Conservation (phyloP, 2,113 vertebrate genomes). For the Andinoacara biseriatus region DNA sequence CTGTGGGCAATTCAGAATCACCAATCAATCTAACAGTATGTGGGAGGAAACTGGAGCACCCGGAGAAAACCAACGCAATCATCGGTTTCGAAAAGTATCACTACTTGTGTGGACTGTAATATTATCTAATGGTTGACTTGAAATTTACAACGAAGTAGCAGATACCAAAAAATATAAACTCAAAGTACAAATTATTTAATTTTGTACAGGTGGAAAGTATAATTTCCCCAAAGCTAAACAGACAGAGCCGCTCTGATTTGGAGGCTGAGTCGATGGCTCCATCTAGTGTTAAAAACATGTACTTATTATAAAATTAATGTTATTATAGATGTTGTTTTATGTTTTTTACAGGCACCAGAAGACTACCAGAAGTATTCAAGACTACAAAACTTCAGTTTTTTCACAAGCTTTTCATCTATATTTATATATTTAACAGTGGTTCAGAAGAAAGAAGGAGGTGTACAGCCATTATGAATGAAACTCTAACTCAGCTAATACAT, state of each 20-base stretch:
- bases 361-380: background rate
- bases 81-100: too few relatives aligned
- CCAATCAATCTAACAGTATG: too few relatives aligned
- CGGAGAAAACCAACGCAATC: too few relatives aligned
- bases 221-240: background rate
- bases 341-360: background rate
- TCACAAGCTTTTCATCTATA: background rate
- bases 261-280: slow-evolving; percentile 28
- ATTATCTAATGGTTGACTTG: background rate
- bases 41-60: too few relatives aligned
- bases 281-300: slow-evolving; percentile 39
- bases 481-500: background rate
- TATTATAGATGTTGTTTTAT: background rate
- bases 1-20: too few relatives aligned
- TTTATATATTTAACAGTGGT: background rate
- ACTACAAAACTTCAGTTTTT: background rate
- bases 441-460: background rate
- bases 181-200: background rate
- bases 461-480: background rate
- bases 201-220: background rate
- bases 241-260: background rate
- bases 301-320: background rate
- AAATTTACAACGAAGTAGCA: background rate
- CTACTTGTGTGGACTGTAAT: too few relatives aligned
- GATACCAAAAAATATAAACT: background rate